Conservation (phyloP, 2,888 invertebrate species). For the Athrips mouffetella region DNA sequence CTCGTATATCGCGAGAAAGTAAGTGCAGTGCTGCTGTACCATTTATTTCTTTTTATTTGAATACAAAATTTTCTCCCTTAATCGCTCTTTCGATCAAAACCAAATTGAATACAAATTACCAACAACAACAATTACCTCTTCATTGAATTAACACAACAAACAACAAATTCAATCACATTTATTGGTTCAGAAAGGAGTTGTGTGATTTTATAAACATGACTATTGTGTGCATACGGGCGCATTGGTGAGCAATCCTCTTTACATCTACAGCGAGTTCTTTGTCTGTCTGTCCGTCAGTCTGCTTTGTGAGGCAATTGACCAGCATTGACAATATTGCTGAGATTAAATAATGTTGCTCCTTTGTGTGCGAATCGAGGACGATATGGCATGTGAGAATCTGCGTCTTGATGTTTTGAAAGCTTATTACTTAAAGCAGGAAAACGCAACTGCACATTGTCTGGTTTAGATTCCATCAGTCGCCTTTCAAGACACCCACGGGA, state of each 20-base stretch:
- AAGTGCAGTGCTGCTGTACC: too few species aligned
- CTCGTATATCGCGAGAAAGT: too few species aligned
- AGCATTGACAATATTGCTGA: slow-evolving; percentile 11
- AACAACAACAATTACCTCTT: neutral
- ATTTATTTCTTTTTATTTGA: neutral
- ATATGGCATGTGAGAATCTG: neutral
- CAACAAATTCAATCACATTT: slow-evolving; percentile 5
- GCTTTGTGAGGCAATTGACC: slow-evolving; percentile 12
- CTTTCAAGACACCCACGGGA: too few species aligned
- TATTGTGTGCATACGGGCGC: slow-evolving; percentile 29
- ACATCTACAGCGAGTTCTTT: neutral
- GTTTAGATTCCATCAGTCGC: too few species aligned
- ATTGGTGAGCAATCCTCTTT: slow-evolving; percentile 28
- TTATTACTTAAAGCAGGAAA: too few species aligned
- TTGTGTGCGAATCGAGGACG: neutral
- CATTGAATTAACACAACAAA: slow-evolving; percentile 2
- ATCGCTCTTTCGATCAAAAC: neutral
- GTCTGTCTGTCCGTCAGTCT: slow-evolving; percentile 1
- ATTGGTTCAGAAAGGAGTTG: slow-evolving; percentile 12
- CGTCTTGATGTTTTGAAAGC: neutral
- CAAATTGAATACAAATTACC: neutral
- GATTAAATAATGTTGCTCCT: slow-evolving; percentile 11
- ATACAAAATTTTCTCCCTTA: neutral
- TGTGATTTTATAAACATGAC: slow-evolving; percentile 18
- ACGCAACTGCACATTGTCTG: too few species aligned